Conservation (phyloP, 2,888 invertebrate species). For the Melitaea athalia region DNA sequence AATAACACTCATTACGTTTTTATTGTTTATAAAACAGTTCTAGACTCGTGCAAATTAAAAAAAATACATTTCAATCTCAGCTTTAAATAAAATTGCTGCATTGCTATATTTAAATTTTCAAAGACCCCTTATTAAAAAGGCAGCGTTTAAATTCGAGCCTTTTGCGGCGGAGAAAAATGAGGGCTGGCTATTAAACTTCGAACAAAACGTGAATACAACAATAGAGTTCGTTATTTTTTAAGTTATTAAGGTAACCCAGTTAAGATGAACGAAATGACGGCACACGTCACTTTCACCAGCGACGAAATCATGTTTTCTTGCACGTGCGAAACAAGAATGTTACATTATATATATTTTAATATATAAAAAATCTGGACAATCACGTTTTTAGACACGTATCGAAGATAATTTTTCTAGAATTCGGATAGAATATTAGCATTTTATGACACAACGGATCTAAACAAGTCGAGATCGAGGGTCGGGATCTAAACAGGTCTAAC, state of each 20-base stretch:
- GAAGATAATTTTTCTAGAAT: too few species aligned
- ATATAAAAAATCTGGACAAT: not conserved
- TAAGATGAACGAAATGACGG: slow-evolving; percentile 34
- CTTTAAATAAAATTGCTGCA: not conserved
- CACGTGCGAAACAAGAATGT: slow-evolving; percentile 18
- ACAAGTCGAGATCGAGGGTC: too few species aligned
- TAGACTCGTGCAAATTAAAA: not conserved
- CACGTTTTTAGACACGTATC: not conserved
- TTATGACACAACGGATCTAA: too few species aligned
- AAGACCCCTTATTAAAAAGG: slow-evolving; percentile 5
- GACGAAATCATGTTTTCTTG: slow-evolving; percentile 25
- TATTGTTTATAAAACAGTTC: slow-evolving; percentile 14
- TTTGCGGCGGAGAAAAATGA: slow-evolving; percentile 13
- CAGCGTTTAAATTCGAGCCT: slow-evolving; percentile 3
- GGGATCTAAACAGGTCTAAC: too few species aligned
- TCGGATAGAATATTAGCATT: too few species aligned
- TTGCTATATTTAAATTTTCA: slow-evolving; percentile 5
- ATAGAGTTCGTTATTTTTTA: slow-evolving; percentile 28
- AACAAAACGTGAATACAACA: slow-evolving; percentile 23
- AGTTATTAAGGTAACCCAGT: slow-evolving; percentile 46
- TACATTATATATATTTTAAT: slow-evolving; percentile 7
- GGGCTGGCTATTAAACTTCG: slow-evolving; percentile 7
- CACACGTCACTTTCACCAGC: slow-evolving; percentile 43
- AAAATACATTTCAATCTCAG: not conserved
- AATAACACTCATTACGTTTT: slow-evolving; percentile 8